Base-by-base conservation (phyloP, 2,113 vertebrate species). In the Carassius auratus region DNA sequence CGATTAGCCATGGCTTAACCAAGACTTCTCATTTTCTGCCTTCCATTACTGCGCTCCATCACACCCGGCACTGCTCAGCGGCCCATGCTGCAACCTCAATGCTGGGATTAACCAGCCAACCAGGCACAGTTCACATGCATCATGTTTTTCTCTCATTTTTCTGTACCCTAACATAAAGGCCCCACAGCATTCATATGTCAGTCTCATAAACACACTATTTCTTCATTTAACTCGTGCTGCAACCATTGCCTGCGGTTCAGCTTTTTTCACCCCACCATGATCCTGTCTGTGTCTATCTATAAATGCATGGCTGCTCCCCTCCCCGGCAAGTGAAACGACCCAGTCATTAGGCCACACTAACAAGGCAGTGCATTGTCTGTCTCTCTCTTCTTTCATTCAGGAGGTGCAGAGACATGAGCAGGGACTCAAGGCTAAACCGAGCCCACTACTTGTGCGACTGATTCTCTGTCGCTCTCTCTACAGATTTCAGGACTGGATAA, bases 1-100 rank as follows among this genome's bases (percentile, higher is more conserved):
- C 78, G 92, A 96, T 97, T 93, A 94, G 93, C 92, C 89, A 86
- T 89, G 92, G 94, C 94, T 96, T 94, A 94, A 92, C 93, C 93
- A 90, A 90, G 90, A 90, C 92, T 91, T 93, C 95, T 95, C 94
- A 95, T 96, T 96, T 96, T 95, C 96, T 96, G 95, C 92, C 92
- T 90, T 59, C 92, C 91, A 73, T 92, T 89, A 82, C 89, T 9
- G 82, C 36, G 85, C 91, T 90, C 84, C 23, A 83, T 89, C 92
- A 89, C 86, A 90, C 89, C 69, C 12, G 14, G 55, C 36, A 33
- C 80, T 36, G 42, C 90, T 90, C 89, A 92, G 93, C 92, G 93
- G 92, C 90, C 93, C 87, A 90, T 42, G 90, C 89, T 26, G 90
- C 88, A 88, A 91, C 89, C 89, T 90, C 90, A 30, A 30, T 59